Conservation (phyloP, 2,113 vertebrate species). For the Elephantulus edwardii region DNA sequence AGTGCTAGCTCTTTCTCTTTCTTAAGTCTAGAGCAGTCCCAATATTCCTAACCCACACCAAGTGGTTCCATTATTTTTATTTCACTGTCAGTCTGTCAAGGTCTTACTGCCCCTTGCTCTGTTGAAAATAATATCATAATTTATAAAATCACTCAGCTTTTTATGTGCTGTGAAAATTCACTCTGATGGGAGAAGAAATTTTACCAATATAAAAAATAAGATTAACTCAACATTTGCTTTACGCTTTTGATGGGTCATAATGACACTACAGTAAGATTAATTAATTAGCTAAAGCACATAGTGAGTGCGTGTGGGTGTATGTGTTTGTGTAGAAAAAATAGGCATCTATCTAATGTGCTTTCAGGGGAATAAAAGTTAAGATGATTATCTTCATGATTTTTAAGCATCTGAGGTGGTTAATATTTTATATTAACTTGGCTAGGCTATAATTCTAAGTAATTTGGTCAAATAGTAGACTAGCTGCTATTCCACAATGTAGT, state of each 20-base stretch:
- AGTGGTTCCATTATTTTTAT: slow-evolving; percentile 3
- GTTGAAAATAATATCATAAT: slow-evolving; percentile 21
- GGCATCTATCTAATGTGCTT: background rate
- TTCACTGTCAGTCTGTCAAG: background rate
- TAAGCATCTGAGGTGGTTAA: background rate
- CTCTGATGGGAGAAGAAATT: background rate
- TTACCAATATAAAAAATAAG: slow-evolving; percentile 13
- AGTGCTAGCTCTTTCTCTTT: background rate
- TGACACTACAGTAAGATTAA: background rate
- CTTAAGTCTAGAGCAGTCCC: background rate
- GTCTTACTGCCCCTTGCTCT: background rate
- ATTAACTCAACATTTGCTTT: background rate
- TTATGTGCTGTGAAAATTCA: background rate
- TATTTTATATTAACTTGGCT: background rate
- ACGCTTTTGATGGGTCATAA: slow-evolving; percentile 17
- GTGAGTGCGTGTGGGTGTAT: background rate
- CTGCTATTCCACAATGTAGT: background rate
- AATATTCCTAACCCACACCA: background rate
- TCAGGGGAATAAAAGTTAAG: background rate
- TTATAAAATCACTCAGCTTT: slow-evolving; percentile 14
- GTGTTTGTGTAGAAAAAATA: background rate
- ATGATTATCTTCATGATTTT: background rate
- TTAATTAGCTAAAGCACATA: slow-evolving; percentile 13
- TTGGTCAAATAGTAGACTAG: background rate
- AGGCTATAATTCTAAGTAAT: background rate